Conservation (phyloP, 2,113 vertebrate genomes). For the Leucoraja erinaceus region DNA sequence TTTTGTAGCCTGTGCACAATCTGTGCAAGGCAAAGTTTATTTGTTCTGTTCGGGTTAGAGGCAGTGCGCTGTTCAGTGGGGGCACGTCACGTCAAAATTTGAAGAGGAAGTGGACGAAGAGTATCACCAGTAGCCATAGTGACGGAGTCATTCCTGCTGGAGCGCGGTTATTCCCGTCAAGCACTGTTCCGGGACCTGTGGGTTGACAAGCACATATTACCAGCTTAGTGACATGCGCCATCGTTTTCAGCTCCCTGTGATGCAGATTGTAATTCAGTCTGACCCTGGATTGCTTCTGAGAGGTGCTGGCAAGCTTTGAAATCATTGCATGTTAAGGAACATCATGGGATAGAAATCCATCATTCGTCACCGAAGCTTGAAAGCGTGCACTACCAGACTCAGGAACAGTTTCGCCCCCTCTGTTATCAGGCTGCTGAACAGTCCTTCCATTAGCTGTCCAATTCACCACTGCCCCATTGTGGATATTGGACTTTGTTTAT, state of each 20-base stretch:
- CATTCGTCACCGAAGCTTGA: too few relatives aligned
- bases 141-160: conserved; percentile 57
- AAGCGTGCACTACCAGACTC: too few relatives aligned
- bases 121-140: conserved; percentile 68
- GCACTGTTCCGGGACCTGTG: conserved; percentile 81
- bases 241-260: neutral
- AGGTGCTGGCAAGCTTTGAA: neutral
- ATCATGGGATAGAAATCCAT: neutral
- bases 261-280: neutral
- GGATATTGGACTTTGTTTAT: too few relatives aligned
- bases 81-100: conserved; percentile 80
- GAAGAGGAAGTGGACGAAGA: conserved; percentile 70
- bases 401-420: too few relatives aligned
- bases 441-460: too few relatives aligned
- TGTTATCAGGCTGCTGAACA: too few relatives aligned
- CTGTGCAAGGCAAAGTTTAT: conserved; percentile 37
- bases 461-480: too few relatives aligned
- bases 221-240: neutral
- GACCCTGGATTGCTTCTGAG: neutral
- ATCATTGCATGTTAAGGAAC: neutral
- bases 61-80: conserved; percentile 41
- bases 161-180: conserved; percentile 70
- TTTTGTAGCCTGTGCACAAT: conserved; percentile 34
- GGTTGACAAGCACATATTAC: neutral
- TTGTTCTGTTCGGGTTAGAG: conserved; percentile 38